Conservation (phyloP, 2,888 invertebrate species). For the Meandrusa payeni region DNA sequence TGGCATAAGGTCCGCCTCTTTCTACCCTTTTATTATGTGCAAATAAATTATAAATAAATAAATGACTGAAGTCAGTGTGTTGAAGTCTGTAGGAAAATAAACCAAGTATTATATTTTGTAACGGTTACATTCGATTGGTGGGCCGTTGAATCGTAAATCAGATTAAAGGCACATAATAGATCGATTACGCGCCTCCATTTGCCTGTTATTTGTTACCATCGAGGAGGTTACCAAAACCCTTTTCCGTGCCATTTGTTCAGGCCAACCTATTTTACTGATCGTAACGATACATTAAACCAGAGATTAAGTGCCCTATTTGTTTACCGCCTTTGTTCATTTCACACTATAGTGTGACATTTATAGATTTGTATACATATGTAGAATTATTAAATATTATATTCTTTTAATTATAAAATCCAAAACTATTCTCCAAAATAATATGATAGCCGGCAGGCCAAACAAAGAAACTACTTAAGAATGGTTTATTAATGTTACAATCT, state of each 20-base stretch:
- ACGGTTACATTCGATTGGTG: background rate
- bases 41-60: no score
- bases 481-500: no score
- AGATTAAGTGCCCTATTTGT: constrained; percentile 69
- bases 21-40: no score
- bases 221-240: constrained; percentile 56
- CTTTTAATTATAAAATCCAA: no score
- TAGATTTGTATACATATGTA: no score
- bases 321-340: constrained; percentile 36
- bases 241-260: constrained; percentile 70
- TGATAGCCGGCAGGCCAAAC: no score
- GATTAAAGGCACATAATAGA: constrained; percentile 33
- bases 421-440: no score
- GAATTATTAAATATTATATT: no score
- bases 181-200: constrained; percentile 51
- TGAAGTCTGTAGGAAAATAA: background rate
- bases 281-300: constrained; percentile 69
- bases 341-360: constrained; percentile 29
- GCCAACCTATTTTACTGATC: constrained; percentile 53
- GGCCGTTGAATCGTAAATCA: constrained; percentile 15
- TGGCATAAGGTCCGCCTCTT: no score
- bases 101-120: background rate
- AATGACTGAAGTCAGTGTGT: no score
- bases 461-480: no score
- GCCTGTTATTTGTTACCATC: constrained; percentile 61